These are phyloP conservation scores for Nematolebias whitei DNA, from an alignment of 2,113 vertebrate genomes.

Conservation along the genomic window DNA sequence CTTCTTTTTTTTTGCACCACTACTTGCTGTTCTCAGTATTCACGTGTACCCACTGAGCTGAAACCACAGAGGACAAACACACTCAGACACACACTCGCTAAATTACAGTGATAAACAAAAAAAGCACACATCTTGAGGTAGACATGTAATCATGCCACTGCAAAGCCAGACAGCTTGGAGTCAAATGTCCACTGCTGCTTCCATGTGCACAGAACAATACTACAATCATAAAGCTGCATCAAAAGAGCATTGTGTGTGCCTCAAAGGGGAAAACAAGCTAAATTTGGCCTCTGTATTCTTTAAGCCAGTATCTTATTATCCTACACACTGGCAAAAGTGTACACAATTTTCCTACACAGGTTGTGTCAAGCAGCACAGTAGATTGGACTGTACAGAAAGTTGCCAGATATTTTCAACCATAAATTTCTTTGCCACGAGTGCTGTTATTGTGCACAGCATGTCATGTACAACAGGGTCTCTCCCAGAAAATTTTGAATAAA, in stretches of 20 bases:
- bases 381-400: conserved; percentile 6
- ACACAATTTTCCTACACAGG: conserved; percentile 15
- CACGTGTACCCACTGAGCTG: conserved; percentile 12
- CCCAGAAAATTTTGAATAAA: too few species aligned
- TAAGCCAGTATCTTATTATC: conserved; percentile 12
- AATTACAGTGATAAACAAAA: conserved; percentile 67
- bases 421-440: background rate
- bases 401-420: conserved; percentile 6
- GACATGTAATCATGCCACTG: conserved; percentile 58
- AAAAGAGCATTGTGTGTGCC: conserved; percentile 51
- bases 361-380: conserved; percentile 30
- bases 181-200: conserved; percentile 28
- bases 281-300: conserved; percentile 50
- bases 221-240: conserved; percentile 31
- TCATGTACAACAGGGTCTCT: too few species aligned
- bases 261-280: conserved; percentile 32
- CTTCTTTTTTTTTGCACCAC: background rate
- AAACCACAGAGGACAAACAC: conserved; percentile 16
- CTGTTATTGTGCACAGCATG: background rate
- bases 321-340: background rate
- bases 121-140: conserved; percentile 45
- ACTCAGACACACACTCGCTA: conserved; percentile 18
- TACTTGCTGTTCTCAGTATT: conserved; percentile 5
- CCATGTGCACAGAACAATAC: conserved; percentile 16
- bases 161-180: conserved; percentile 55